Conservation (phyloP, 1,140 invertebrate genomes). For the Lepidurus arcticus region DNA sequence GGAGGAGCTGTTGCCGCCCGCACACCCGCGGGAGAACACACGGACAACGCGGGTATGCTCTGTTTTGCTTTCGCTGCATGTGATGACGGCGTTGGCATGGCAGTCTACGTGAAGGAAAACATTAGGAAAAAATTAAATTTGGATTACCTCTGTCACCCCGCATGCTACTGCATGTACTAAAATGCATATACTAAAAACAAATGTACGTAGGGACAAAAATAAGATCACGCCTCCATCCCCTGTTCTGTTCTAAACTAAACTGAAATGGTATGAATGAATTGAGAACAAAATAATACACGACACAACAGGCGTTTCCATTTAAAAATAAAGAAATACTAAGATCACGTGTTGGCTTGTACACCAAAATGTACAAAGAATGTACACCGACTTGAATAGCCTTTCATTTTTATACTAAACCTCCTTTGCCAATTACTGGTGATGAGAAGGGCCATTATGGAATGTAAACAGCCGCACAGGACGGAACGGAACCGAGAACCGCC, state of each 20-base stretch:
- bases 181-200: background rate
- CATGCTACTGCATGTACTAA: background rate
- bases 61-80: background rate
- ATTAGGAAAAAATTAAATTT: background rate
- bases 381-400: too few relatives aligned
- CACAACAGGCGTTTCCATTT: too few relatives aligned
- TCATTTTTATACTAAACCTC: too few relatives aligned
- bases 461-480: background rate
- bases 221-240: too few relatives aligned
- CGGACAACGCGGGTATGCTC: background rate
- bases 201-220: too few relatives aligned
- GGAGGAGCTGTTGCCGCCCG: background rate
- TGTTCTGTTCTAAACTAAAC: too few relatives aligned
- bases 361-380: too few relatives aligned
- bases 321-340: too few relatives aligned
- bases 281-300: too few relatives aligned
- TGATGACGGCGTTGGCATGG: slow-evolving; percentile 17
- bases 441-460: background rate
- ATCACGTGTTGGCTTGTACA: too few relatives aligned
- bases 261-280: too few relatives aligned
- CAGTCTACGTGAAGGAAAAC: slow-evolving; percentile 5
- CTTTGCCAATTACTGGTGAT: too few relatives aligned
- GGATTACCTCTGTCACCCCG: background rate
- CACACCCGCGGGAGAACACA: background rate
- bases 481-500: slow-evolving; percentile 1